Conservation (phyloP, 1,140 invertebrate species). For the Pectinophora gossypiella region DNA sequence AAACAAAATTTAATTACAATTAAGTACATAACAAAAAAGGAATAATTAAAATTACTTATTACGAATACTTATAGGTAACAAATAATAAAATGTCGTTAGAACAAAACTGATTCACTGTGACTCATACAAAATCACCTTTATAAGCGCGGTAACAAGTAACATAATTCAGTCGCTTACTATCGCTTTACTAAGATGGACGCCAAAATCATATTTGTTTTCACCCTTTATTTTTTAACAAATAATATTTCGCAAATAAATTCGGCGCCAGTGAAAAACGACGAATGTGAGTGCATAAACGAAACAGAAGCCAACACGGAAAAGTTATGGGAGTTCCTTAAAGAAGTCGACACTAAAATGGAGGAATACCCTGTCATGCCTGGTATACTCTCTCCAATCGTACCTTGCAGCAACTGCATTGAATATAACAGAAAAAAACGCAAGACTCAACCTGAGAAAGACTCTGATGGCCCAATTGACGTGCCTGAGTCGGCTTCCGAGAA, state of each 20-base stretch:
- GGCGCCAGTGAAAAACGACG: constrained; percentile 8
- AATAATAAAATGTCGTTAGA: too few species aligned
- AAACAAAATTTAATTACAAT: too few species aligned
- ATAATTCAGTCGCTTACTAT: too few species aligned
- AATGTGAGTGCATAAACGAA: constrained; percentile 22
- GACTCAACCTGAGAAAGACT: neutral
- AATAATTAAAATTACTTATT: too few species aligned
- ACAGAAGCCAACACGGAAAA: constrained; percentile 12
- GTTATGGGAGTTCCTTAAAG: constrained; percentile 23
- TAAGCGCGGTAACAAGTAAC: too few species aligned
- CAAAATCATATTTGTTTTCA: neutral
- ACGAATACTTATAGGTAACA: too few species aligned
- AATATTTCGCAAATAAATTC: too few species aligned
- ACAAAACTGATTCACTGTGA: too few species aligned
- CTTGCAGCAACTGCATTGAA: constrained; percentile 32
- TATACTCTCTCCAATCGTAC: constrained; percentile 20
- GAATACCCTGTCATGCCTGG: constrained; percentile 26
- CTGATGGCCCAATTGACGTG: neutral
- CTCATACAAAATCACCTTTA: too few species aligned
- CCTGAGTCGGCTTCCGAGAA: neutral
- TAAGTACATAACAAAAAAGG: too few species aligned
- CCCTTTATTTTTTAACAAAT: neutral
- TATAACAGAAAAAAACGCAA: constrained; percentile 31
- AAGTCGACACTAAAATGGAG: constrained; percentile 3
- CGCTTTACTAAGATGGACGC: neutral